Evolutionary conservation across 2,797 vertebrate species (phyloP), one percentile per base, ranked within the genome.

Genomic region (Myotis pilosus): DNA sequence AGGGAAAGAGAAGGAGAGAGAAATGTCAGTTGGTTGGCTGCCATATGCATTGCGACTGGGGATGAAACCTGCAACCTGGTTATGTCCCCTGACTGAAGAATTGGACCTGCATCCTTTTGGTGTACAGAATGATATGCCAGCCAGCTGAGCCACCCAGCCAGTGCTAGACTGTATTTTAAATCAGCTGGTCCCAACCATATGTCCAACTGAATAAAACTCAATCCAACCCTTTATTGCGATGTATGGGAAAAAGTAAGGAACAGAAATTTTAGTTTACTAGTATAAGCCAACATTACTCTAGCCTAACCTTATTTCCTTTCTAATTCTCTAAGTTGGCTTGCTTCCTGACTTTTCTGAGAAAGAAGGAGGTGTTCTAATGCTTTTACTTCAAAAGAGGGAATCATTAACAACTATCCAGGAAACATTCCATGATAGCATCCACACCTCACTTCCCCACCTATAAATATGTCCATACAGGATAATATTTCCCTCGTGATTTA

Each of bases 301-400:
- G 30, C 12, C 10, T 74, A 74, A 80, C 25, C n/a, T 57, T 13
- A 69, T 89, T 17, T 41, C 44, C 33, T 80, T 68, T 76, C 60
- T 72, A 8, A 36, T 87, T 93, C 36, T 89, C 38, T 28, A 83
- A 87, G 49, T 78, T 87, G 47, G 33, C 57, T 82, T 83, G 33
- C 62, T 89, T 76, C 49, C 62, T 94, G 49, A 12, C 13, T 72
- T 78, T 85, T 78, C 81, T 87, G 55, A 82, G 68, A 60, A 66
- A 87, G 41, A 3, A 86, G 25, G 20, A 86, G 38, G 13, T 55
- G 62, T 78, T 55, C 74, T 79, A 69, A 72, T 91, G 51, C 38
- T 91, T 92, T 87, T 66, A 51, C 71, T 95, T 94, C 44, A 88
- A 49, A 94, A 93, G 68, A 91, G 8, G 36, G 22, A 72, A 62